Evolutionary conservation across 2,113 vertebrate species (phyloP), one percentile per base, ranked within the genome.

Genomic region (Cyrtonyx montezumae): DNA sequence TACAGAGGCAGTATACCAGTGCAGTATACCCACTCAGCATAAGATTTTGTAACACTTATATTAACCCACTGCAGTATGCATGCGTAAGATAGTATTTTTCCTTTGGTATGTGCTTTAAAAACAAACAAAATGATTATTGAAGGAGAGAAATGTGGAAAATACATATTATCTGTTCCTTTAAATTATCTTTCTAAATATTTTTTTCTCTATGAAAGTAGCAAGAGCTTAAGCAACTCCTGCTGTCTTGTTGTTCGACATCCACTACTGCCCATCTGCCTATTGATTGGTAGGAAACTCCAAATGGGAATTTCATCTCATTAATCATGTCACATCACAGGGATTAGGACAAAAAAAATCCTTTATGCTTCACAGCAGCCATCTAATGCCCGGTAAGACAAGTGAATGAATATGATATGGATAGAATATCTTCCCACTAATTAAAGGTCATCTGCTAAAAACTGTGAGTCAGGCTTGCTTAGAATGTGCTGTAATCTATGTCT

Each of bases 271-370:
- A 98, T 98, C 96, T 98, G 96, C 96, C 96, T 98, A 96, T 96
- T 96, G 97, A 98, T 97, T 98, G 95, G 97, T 97, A 98, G 95
- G 95, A 97, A 98, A 96, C 90, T 97, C 96, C 96, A 97, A 97
- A 96, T 97, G 95, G 96, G 96, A 97, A 97, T 98, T 98, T 97
- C 95, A 94, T 97, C 96, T 97, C 97, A 98, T 98, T 97, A 97
- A 98, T 98, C 97, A 98, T 98, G 97, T 98, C 97, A 97, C 97
- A 97, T 97, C 96, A 96, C 85, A 97, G 89, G 92, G 96, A 97
- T 97, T 96, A 97, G 93, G 94, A 96, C 69, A 93, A 96, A 97
- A 97, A 90, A 95, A 96, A 95, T 66, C 88, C 85, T 97, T 97
- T 97, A 97, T 95, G 94, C 96, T 97, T 97, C 96, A 96, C 96